These are phyloP conservation scores for Chrysocyon brachyurus DNA, from an alignment of 2,797 vertebrate species.

Conservation along the genomic window DNA sequence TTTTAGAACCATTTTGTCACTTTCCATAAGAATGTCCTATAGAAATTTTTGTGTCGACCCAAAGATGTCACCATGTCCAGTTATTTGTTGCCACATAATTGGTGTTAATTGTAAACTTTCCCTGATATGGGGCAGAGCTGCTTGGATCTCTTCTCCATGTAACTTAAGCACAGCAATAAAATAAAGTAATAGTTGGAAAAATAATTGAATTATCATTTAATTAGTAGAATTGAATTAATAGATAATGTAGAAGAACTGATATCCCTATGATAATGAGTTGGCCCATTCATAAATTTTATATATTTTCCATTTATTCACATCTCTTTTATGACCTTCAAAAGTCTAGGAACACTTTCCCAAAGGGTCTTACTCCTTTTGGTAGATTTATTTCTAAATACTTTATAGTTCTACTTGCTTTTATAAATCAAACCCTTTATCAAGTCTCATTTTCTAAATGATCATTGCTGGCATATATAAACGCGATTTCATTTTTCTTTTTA, in stretches of 20 bases:
- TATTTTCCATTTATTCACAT: neutral
- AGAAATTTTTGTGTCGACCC: slow-evolving; percentile 73
- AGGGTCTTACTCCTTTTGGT: neutral
- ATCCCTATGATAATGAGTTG: neutral
- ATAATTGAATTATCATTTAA: neutral
- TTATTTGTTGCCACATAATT: slow-evolving; percentile 84
- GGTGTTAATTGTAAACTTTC: slow-evolving; percentile 86
- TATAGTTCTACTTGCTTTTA: neutral
- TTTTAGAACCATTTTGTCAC: neutral
- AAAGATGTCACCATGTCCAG: slow-evolving; percentile 86
- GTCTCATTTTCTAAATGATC: neutral
- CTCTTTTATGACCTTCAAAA: neutral
- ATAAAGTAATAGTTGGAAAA: slow-evolving; percentile 86
- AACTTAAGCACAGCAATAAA: slow-evolving; percentile 89
- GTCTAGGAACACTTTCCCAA: neutral
- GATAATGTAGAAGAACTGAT: neutral
- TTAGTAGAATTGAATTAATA: neutral
- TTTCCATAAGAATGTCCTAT: neutral
- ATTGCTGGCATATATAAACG: neutral
- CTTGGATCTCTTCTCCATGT: slow-evolving; percentile 87
- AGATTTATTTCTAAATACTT: neutral
- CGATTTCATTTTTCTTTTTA: neutral
- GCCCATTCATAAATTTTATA: neutral
- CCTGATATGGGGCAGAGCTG: slow-evolving; percentile 87
- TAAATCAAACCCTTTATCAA: neutral